Base-by-base conservation (phyloP, 1,140 invertebrate species). In the Formica selysi region DNA sequence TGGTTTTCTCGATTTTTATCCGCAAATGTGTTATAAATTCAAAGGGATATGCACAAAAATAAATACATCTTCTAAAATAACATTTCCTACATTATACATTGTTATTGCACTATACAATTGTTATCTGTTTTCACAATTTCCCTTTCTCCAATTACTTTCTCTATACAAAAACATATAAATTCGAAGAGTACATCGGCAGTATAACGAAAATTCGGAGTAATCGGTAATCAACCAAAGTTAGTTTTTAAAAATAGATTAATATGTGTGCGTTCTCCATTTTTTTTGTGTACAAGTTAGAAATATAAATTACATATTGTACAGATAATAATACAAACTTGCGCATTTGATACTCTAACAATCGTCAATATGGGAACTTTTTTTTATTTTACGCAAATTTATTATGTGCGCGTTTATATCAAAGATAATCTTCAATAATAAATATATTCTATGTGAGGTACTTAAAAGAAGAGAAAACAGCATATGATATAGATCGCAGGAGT, bases 281-380 rank as follows among this genome's bases (percentile, higher is more conserved):
- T 32, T 91, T 81, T 91, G 78, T 91, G 73, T 91, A 91, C 73
- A 91, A 89, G 65, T 89, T 91, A 88, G 65, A 91, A 70, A 86
- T 19, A 83, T 91, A 91, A 91, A 83, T 91, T 87, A 89, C 71
- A 87, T 87, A 81, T 38, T 88, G 78, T 86, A 91, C 78, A 89
- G 74, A 74, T 78, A 89, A 87, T 87, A 74, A 90, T 87, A 87
- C 70, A 80, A 57, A 32, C 44, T 87, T 57, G 51, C 74, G 54
- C 78, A 84, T 79, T 10, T 44, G 44, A 44, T 54, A 73, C 61
- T 78, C n/a, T 8, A 41, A 41, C 10, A 78, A n/a, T 78, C 7
- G 19, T 32, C 6, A 4, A 59, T 36, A 3, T 51, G 51, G 38
- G 26, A 22, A 22, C 1, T n/a, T 26, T 74, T 38, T n/a, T 26